Base-by-base conservation (phyloP, 2,888 invertebrate species). In the Drosophila cracens region DNA sequence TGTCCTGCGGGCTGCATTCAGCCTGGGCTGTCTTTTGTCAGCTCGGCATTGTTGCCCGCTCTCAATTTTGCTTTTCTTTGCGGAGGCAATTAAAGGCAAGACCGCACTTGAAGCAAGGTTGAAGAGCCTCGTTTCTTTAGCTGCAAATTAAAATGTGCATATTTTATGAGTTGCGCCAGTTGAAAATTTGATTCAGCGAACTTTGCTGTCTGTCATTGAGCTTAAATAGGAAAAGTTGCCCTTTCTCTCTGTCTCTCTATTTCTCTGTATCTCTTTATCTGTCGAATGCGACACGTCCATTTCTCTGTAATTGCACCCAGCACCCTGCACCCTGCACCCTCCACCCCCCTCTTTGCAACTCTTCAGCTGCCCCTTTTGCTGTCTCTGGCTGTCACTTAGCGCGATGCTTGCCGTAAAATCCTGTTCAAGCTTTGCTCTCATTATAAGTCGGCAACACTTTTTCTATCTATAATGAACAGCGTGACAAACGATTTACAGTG, bases 401-500 rank as follows among this genome's bases (percentile, higher is more conserved):
- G 70, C 52, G 75, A 38, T 70, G 76, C 67, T 70, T 73, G 76
- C 74, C 83, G 79, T 71, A 79, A 81, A 83, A 79, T 81, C 71
- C 59, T 74, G 78, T 64, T 77, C 77, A 82, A 79, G 81, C 74
- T 82, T 76, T 71, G 71, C 76, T 73, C 82, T 89, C 88, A 84
- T 90, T 90, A 89, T 82, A 85, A 83, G 75, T 81, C 86, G 76
- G 86, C 88, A 79, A 75, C 85, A 80, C 81, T 81, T 77, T 78
- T 78, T 60, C 68, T 58, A 60, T 68, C 69, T 68, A 73, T 82
- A 83, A 86, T 76, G 76, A 86, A 77, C 69, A 71, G 69, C 49
- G 38, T 52, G 61, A 27, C 70, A 48, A 64, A 27, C 52, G 46
- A 5, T 18, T 40, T 8, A 74, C 78, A 70, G 70, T 77, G 46